phyloP scores from a whole-genome alignment of 2,888 invertebrate genomes.

The Chymomyza fuscimana region DNA sequence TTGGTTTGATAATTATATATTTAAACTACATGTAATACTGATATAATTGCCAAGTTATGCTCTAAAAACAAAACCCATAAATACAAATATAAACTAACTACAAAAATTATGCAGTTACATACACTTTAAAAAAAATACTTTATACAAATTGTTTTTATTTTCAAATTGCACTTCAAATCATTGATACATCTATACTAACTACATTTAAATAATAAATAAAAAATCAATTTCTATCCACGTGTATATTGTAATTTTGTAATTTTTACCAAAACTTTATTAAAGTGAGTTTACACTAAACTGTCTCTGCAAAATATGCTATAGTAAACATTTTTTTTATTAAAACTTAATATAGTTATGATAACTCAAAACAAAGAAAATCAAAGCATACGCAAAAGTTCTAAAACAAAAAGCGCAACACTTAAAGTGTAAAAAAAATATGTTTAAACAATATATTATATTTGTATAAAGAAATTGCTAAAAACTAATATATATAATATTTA shows the following conservation, averaged over 20 bases:
- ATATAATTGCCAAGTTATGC: slow-evolving; percentile 25
- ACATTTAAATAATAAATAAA: not conserved
- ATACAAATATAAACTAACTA: slow-evolving; percentile 28
- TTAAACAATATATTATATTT: slow-evolving; percentile 21
- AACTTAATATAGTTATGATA: slow-evolving; percentile 41
- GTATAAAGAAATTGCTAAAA: slow-evolving; percentile 44
- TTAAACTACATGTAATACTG: slow-evolving; percentile 12
- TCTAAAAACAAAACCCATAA: slow-evolving; percentile 13
- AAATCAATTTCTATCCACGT: slow-evolving; percentile 23
- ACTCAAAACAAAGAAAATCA: slow-evolving; percentile 38
- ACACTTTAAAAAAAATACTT: slow-evolving; percentile 12
- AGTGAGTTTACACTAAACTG: slow-evolving; percentile 14
- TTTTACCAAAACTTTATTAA: slow-evolving; percentile 31
- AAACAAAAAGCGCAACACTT: slow-evolving; percentile 55
- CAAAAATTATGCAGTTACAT: slow-evolving; percentile 23
- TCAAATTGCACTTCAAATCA: slow-evolving; percentile 24
- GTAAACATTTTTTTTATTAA: slow-evolving; percentile 36
- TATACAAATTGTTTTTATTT: slow-evolving; percentile 26
- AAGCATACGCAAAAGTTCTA: slow-evolving; percentile 14
- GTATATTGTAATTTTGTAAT: slow-evolving; percentile 11
- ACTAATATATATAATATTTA: not conserved
- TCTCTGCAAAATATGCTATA: slow-evolving; percentile 28
- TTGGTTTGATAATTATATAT: not conserved
- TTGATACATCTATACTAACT: slow-evolving; percentile 3
- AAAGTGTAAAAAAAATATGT: slow-evolving; percentile 51